phyloP scores from a whole-genome alignment of 2,888 invertebrate genomes.

The Sussaba pulchella region DNA sequence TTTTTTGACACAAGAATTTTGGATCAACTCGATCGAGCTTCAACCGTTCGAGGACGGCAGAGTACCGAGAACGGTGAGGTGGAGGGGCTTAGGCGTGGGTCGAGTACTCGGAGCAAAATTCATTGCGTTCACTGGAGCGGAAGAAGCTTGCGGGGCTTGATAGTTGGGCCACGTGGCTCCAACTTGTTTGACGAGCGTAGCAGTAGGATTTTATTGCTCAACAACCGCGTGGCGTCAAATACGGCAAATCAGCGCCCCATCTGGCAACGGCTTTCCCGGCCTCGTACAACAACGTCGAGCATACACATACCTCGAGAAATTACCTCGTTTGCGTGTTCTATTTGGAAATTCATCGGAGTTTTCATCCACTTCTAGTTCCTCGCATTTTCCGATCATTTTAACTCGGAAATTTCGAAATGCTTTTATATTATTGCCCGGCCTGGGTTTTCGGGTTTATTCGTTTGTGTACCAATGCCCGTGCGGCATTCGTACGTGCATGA shows the following conservation, averaged over 20 bases:
- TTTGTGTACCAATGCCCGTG: too few species aligned
- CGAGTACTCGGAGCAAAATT: too few species aligned
- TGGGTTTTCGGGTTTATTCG: too few species aligned
- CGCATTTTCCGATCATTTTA: not conserved
- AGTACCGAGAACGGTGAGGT: too few species aligned
- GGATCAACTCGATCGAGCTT: conserved; percentile 26
- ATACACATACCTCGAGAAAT: not conserved
- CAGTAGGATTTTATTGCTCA: conserved; percentile 61
- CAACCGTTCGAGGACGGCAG: too few species aligned
- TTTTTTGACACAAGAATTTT: conserved; percentile 24
- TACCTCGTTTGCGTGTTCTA: not conserved
- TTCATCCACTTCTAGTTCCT: too few species aligned
- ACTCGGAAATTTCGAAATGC: too few species aligned
- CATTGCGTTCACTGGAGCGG: conserved; percentile 30
- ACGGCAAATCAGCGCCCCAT: conserved; percentile 43
- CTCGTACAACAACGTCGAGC: conserved; percentile 20
- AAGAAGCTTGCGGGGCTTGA: conserved; percentile 44
- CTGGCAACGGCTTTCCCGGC: conserved; percentile 20
- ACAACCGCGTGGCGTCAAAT: conserved; percentile 44
- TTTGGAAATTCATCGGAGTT: not conserved
- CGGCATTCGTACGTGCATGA: too few species aligned
- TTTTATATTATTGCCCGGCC: too few species aligned
- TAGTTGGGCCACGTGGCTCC: conserved; percentile 54
- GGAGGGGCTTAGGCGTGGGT: too few species aligned
- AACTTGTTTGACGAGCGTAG: conserved; percentile 51